These are phyloP conservation scores for Dryomyza anilis DNA, from an alignment of 2,888 invertebrate genomes.

Conservation along the genomic window DNA sequence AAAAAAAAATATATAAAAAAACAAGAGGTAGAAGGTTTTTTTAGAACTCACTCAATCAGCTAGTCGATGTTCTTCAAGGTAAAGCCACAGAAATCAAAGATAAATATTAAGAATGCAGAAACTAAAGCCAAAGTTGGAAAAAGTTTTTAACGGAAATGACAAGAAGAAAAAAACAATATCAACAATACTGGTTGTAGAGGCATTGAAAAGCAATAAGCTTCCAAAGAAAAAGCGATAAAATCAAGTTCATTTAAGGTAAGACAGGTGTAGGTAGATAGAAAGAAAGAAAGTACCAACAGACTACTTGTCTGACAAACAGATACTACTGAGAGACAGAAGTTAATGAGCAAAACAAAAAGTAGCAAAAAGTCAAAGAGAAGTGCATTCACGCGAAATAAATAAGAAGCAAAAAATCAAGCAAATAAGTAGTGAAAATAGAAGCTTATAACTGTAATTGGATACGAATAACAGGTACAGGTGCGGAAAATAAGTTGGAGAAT, in stretches of 20 bases:
- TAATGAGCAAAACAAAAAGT: constrained; percentile 12
- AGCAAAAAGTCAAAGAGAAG: background rate
- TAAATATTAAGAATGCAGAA: no score
- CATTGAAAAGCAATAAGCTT: constrained; percentile 15
- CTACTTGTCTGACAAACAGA: background rate
- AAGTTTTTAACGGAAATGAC: no score
- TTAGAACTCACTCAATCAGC: no score
- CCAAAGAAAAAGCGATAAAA: constrained; percentile 7
- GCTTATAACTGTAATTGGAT: constrained; percentile 28
- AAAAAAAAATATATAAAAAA: no score
- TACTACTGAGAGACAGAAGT: background rate
- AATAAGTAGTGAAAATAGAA: constrained; percentile 17
- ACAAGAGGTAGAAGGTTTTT: no score
- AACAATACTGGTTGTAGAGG: no score
- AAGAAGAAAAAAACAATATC: no score
- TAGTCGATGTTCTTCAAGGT: no score
- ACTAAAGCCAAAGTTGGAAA: no score
- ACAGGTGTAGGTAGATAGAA: background rate
- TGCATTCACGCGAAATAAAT: constrained; percentile 22
- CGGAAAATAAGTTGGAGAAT: background rate
- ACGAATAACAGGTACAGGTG: background rate
- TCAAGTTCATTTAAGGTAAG: constrained; percentile 8
- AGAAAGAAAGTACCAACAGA: background rate
- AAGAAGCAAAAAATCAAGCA: background rate
- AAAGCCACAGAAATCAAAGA: no score